Evolutionary conservation across 2,797 vertebrate genomes (phyloP), one percentile per base, ranked within the genome.

Genomic region (Macropus fuliginosus): DNA sequence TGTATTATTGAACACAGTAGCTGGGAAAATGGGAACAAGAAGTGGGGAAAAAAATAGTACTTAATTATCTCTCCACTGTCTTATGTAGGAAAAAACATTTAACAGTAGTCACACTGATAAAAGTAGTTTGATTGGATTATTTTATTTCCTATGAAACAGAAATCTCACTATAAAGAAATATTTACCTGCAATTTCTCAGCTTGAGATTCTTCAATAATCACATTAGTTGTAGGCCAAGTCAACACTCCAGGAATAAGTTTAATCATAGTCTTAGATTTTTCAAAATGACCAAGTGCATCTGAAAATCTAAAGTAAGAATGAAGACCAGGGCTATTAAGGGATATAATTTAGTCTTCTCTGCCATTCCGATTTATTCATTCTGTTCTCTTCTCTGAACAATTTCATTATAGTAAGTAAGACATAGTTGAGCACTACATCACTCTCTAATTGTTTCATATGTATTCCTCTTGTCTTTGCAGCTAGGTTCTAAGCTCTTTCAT

Each of bases 211-310:
- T 99, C 98, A 55, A 99, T 99, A 91, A 99, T 97, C 93, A 98
- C 98, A 96, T 98, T 99, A 1, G 99, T 99, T 95, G 99, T 99
- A 13, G 99, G 99, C 99, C 99, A 99, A 9, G 99, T 99, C 95
- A 99, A 98, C 97, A 99, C 99, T 90, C 99, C 99, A 54, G 99
- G 99, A 1, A 99, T 98, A 96, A 99, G 99, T 97, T 98, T 99
- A 81, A 99, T 98, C 98, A 99, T 99, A 59, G 99, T 98, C 97
- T 99, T 98, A 0, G 99, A 99, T 95, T 99, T 99, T 93, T 98
- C 98, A 97, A 99, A 99, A 40, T 99, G 98, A 95, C 98, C 96
- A 0, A 99, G 98, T 11, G 99, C 99, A 6, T 98, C 98, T 14
- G 97, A 93, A 99, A 99, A 99, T 91, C 99, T 99, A 97, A 89